A percentile compares a stretch with the other conserved stretches of the same genome.
Conservation (phyloP, 2,797 vertebrate genomes). For the Brotula barbata region DNA sequence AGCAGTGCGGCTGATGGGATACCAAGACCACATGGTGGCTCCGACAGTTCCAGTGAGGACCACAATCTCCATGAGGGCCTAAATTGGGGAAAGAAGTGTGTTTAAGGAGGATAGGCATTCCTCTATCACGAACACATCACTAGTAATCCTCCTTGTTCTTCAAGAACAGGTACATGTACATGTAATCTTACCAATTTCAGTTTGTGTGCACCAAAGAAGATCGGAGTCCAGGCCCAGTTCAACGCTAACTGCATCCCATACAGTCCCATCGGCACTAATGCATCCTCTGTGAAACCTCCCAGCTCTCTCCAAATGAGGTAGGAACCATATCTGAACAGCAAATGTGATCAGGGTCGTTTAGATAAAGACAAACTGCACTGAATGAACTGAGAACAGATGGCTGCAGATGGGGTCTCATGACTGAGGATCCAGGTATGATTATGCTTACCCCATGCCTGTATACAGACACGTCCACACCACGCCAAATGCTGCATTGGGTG, state of each 20-base stretch:
- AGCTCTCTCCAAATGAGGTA: constrained; percentile 91
- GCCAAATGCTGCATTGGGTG: constrained; percentile 79
- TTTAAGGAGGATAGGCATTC: background rate
- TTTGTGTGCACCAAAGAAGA: constrained; percentile 85
- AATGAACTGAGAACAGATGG: background rate
- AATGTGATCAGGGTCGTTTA: background rate
- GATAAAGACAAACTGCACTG: background rate
- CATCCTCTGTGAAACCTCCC: constrained; percentile 82
- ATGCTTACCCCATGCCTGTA: constrained; percentile 82
- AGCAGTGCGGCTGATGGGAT: constrained; percentile 82
- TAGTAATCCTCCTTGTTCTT: too few relatives aligned
- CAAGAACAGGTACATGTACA: too few relatives aligned
- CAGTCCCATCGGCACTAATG: constrained; percentile 85
- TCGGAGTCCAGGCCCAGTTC: constrained; percentile 87
- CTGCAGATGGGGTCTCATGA: background rate
- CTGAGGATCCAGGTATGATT: background rate
- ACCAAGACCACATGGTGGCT: constrained; percentile 84
- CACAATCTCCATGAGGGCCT: constrained; percentile 77
- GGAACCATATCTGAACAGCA: constrained; percentile 82
- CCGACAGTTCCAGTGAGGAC: constrained; percentile 79
- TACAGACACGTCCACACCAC: constrained; percentile 81
- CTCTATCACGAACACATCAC: background rate
- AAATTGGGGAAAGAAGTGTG: background rate
- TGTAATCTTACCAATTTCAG: constrained; percentile 78
- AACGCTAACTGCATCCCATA: constrained; percentile 85